Conservation (phyloP, 2,113 vertebrate species). For the Aepyceros melampus region DNA sequence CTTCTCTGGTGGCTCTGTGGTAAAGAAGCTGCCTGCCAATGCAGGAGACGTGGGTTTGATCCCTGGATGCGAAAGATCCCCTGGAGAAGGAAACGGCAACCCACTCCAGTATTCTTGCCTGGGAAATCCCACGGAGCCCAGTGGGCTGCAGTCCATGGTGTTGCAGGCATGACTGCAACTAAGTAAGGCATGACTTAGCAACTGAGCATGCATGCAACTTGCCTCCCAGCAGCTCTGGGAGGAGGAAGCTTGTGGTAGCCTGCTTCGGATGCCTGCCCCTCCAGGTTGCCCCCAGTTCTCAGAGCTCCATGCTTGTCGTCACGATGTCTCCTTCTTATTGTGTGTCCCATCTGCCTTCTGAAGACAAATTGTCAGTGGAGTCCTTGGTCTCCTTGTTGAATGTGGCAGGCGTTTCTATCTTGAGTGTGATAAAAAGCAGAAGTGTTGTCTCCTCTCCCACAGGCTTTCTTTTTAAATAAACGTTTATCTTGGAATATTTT, state of each 20-base stretch:
- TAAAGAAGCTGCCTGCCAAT: background rate
- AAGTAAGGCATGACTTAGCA: accelerated
- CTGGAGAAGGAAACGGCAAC: background rate
- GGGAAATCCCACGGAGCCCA: background rate
- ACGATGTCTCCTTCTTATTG: background rate
- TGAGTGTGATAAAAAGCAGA: background rate
- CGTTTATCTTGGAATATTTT: background rate
- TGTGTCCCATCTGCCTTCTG: background rate
- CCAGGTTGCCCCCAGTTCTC: background rate
- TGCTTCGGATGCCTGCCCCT: background rate
- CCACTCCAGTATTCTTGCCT: background rate
- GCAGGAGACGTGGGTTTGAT: background rate
- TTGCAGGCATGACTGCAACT: background rate
- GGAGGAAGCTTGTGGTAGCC: background rate
- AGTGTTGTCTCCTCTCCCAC: accelerated
- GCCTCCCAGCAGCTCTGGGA: background rate
- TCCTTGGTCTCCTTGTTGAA: background rate
- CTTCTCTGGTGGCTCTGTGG: background rate
- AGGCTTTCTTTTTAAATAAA: background rate
- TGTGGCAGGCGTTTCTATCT: background rate
- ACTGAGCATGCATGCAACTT: background rate
- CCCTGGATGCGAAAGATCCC: background rate
- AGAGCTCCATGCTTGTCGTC: background rate
- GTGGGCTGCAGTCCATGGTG: background rate
- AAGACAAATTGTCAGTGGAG: background rate